Base-by-base conservation (phyloP, 2,113 vertebrate genomes). In the Spilogale gracilis region DNA sequence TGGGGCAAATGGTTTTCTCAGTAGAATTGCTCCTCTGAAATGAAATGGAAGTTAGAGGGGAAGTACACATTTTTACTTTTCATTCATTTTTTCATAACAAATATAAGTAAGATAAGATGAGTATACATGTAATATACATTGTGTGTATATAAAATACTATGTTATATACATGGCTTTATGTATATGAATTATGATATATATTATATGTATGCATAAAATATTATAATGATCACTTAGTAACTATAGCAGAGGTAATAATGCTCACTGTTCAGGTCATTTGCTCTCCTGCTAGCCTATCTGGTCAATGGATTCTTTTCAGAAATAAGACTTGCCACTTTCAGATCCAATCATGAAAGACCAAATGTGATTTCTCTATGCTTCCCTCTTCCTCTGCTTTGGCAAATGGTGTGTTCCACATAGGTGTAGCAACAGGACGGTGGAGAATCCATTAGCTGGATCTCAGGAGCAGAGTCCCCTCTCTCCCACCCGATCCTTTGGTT, bases 41-140 rank as follows among this genome's bases (percentile, higher is more conserved):
- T n/a, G 9, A 27, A 88, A 48, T 43, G 20, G 27, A 90, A 88
- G 80, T 89, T 32, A 94, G 63, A 56, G 61, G 3, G 50, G 27
- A 88, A 96, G 90, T n/a, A 69, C 18, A 60, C 9, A 63, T 45
- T 91, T 74, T 96, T 79, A 87, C 58, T 94, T 63, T 63, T 18
- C 67, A 80, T 95, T 82, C 17, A 45, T 25, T 83, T 94, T 79
- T 92, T 82, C 54, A 60, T 12, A 48, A 23, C 38, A 94, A 88
- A 67, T 80, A 21, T 6, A 69, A 60, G 16, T 65, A 92, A 95
- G 91, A 10, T 60, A 54, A 88, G n/a, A 17, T 84, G 20, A 60
- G 25, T 54, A 52, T 21, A 45, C 23, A 79, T 43, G 5, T 11
- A 61, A 60, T 74, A 9, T 25, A 1, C 23, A 45, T 2, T 48